Percentiles rank a stretch among this genome's conserved stretches.
Evolutionary conservation across 2,797 vertebrate species (phyloP).

Genomic region (Liasis olivaceus): DNA sequence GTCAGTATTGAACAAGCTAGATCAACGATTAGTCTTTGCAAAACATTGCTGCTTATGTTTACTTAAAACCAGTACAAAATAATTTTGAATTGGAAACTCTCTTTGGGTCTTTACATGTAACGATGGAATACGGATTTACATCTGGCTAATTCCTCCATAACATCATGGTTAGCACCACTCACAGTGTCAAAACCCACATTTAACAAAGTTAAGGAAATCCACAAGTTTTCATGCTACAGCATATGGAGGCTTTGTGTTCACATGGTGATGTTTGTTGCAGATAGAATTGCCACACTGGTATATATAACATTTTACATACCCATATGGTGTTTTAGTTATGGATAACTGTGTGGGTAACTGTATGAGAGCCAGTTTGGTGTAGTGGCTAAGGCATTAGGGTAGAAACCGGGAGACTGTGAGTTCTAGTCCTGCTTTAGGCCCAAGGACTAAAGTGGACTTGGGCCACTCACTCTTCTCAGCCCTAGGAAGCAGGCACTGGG

Average conservation of each 20-base stretch:
- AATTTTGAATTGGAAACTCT: background rate
- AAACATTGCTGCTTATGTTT: background rate
- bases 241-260: background rate
- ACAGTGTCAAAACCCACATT: no score
- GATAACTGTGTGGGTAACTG: no score
- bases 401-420: no score
- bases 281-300: background rate
- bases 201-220: no score
- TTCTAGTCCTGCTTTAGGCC: no score
- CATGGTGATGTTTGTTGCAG: background rate
- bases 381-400: no score
- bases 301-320: background rate
- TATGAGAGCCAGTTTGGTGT: no score
- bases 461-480: no score
- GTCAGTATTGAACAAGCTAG: background rate
- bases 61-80: background rate
- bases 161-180: background rate
- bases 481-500: no score
- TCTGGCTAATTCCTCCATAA: background rate
- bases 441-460: no score
- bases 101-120: background rate
- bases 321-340: background rate
- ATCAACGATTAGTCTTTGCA: background rate
- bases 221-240: background rate
- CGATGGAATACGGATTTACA: background rate